Evolutionary conservation across 2,797 vertebrate species (phyloP), one percentile per base, ranked within the genome.

Genomic region (Rhinella marina): DNA sequence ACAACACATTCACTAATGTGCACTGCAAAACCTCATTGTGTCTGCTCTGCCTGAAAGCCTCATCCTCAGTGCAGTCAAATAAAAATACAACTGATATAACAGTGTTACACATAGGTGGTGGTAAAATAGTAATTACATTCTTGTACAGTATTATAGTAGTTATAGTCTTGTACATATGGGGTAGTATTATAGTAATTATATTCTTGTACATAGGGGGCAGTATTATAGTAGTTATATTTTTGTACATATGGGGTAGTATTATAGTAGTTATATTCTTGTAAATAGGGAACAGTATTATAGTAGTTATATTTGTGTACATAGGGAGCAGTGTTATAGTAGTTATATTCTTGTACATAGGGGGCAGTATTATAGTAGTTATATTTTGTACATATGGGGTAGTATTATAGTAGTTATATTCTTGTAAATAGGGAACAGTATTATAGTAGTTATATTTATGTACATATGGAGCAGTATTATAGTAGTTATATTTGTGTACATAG

Each of bases 371-470:
- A 70, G 66, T 70, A n/a, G n/a, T n/a, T n/a, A 72, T 41, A 72
- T 72, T 23, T 50, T 73, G 68, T 72, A 72, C 21, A 72, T 72
- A 72, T 29, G 29, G 0, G 41, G 68, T 16, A 72, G 14, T 72
- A 72, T 41, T 72, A 70, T 70, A 70, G 66, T 70, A 70, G 27
- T 70, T 70, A 70, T 70, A 70, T 70, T 70, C 27, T 70, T 70
- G 27, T 70, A 70, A 1, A 70, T 70, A 70, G 27, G 66, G 2
- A 6, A 14, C 13, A 70, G 66, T 70, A 17, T 29, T 29, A 70
- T 70, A 70, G 66, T 70, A 70, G 66, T 70, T 70, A 32, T 70
- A 70, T 70, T 72, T 29, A 21, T 72, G 29, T 72, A 72, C 16
- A 70, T 70, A 70, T 3, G 66, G 7, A 14, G 27, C 0, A 70